A percentile compares a stretch with the other conserved stretches of the same genome.
phyloP scores from a whole-genome alignment of 2,113 vertebrate species.

The Anoura caudifer region DNA sequence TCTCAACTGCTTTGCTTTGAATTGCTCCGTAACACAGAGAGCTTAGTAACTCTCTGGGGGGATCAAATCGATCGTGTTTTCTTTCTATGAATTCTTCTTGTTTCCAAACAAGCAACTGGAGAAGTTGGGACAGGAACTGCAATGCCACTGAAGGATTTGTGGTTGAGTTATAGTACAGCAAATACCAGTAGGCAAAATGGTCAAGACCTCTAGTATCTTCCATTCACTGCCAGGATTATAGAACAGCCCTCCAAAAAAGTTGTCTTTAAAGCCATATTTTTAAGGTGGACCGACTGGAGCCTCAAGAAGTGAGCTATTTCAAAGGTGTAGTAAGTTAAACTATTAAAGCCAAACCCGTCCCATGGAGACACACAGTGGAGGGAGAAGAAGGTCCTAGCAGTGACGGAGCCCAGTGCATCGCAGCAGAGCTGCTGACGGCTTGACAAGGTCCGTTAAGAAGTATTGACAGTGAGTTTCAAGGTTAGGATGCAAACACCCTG shows the following conservation, averaged over 20 bases:
- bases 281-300: neutral
- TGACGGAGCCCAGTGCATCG: neutral
- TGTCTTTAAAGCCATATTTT: neutral
- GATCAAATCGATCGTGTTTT: neutral
- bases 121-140: neutral
- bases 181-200: neutral
- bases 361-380: neutral
- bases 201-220: neutral
- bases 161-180: neutral
- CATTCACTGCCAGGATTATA: neutral
- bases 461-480: neutral
- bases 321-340: neutral
- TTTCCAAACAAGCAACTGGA: neutral
- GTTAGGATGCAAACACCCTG: neutral
- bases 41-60: neutral
- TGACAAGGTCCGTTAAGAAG: neutral
- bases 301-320: neutral
- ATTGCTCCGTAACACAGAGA: neutral
- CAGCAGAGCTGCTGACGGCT: neutral
- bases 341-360: neutral
- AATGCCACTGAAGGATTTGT: neutral
- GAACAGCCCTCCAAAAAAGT: neutral
- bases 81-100: conserved; percentile 1
- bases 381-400: too few relatives aligned
- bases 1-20: neutral